phyloP scores from a whole-genome alignment of 2,113 vertebrate genomes.

The Coreoperca whiteheadi region DNA sequence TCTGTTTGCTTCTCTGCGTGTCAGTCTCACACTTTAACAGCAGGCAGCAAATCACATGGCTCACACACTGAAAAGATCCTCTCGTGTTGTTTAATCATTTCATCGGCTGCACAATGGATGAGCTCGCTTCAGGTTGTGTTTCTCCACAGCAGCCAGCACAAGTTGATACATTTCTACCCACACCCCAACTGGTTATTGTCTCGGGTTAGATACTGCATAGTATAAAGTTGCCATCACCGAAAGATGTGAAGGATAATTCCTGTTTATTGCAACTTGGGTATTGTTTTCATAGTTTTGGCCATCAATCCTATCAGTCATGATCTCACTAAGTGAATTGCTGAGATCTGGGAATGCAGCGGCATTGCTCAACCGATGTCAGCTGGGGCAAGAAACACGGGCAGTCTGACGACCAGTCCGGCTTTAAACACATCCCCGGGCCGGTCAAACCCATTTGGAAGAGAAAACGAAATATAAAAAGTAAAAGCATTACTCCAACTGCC shows the following conservation, averaged over 20 bases:
- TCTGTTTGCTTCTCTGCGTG: conserved; percentile 22
- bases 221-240: neutral
- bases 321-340: neutral
- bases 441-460: too few species aligned
- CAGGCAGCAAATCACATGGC: conserved; percentile 13
- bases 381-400: neutral
- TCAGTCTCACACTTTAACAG: conserved; percentile 17
- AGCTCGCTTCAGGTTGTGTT: neutral
- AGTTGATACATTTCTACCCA: neutral
- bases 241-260: neutral
- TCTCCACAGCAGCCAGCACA: neutral
- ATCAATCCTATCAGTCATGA: neutral
- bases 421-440: too few species aligned
- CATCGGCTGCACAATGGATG: neutral
- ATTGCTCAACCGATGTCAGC: neutral
- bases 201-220: neutral
- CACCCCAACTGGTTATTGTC: neutral
- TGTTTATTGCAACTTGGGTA: neutral
- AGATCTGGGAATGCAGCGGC: neutral
- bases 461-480: too few species aligned
- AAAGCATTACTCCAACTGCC: too few species aligned
- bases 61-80: neutral
- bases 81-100: neutral
- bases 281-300: neutral
- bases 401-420: neutral